Conservation (phyloP, 2,888 invertebrate species). For the Allophyes oxyacanthae region DNA sequence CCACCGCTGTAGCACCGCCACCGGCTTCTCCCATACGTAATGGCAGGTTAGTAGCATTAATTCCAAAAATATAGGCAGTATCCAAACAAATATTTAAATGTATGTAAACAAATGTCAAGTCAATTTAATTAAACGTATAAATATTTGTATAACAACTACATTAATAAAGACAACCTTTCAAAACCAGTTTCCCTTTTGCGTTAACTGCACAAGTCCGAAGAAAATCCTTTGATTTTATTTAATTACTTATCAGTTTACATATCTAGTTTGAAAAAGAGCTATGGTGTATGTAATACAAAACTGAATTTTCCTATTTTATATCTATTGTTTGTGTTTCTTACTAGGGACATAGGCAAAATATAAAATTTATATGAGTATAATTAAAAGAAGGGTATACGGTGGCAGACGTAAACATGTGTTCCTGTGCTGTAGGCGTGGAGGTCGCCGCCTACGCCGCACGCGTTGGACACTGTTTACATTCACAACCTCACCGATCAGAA, state of each 20-base stretch:
- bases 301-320: conserved; percentile 20
- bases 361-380: conserved; percentile 56
- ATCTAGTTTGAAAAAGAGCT: too few relatives aligned
- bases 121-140: conserved; percentile 35
- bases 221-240: conserved; percentile 53
- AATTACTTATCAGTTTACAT: too few relatives aligned
- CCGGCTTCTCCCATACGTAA: conserved; percentile 74
- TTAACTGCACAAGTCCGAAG: conserved; percentile 41
- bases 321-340: conserved; percentile 30
- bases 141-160: conserved; percentile 49
- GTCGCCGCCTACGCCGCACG: conserved; percentile 71
- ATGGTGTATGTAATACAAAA: too few relatives aligned
- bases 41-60: conserved; percentile 73
- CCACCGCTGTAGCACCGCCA: conserved; percentile 62
- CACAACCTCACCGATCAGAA: conserved; percentile 66
- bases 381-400: conserved; percentile 69
- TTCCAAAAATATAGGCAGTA: conserved; percentile 27
- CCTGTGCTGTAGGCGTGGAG: conserved; percentile 79
- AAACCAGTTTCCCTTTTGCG: conserved; percentile 62
- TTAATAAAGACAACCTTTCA: conserved; percentile 60
- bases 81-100: conserved; percentile 32
- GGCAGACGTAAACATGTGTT: conserved; percentile 82
- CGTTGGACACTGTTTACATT: conserved; percentile 71
- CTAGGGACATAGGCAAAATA: conserved; percentile 36
- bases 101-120: conserved; percentile 36